Conservation (phyloP, 2,888 invertebrate species). For the Plebejus melissa region DNA sequence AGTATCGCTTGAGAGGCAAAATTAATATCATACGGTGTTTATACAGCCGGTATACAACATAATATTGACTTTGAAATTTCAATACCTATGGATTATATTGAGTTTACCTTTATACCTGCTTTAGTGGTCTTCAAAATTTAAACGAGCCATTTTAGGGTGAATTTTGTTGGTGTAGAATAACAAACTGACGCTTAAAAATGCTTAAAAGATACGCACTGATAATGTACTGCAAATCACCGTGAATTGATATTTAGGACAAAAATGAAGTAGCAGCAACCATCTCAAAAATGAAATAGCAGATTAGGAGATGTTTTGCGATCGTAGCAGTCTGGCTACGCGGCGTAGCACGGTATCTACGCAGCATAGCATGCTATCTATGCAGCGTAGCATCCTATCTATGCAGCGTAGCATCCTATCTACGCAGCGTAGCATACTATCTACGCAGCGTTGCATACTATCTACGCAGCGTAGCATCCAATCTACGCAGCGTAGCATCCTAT, state of each 20-base stretch:
- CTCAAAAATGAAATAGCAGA: too few relatives aligned
- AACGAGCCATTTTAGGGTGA: not conserved
- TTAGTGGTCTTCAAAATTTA: not conserved
- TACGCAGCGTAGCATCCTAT: too few relatives aligned
- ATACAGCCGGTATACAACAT: not conserved
- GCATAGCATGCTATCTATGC: not conserved
- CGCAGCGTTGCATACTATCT: too few relatives aligned
- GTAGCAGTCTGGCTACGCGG: not conserved
- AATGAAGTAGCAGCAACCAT: too few relatives aligned
- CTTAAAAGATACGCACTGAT: not conserved
- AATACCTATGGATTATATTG: not conserved
- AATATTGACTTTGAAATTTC: conserved; percentile 5
- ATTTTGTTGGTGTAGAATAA: not conserved
- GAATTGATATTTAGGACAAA: not conserved
- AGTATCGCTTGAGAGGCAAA: conserved; percentile 7
- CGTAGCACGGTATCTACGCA: not conserved
- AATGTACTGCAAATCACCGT: not conserved
- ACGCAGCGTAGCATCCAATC: too few relatives aligned
- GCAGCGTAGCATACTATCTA: too few relatives aligned
- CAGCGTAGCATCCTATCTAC: too few relatives aligned
- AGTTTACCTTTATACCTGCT: not conserved
- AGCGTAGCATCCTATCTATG: too few relatives aligned
- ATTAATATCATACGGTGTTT: conserved; percentile 15
- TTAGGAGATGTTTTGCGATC: not conserved
- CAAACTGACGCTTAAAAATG: too few relatives aligned